Evolutionary conservation across 2,113 vertebrate species (phyloP).

Genomic region (Neogobius melanostomus): DNA sequence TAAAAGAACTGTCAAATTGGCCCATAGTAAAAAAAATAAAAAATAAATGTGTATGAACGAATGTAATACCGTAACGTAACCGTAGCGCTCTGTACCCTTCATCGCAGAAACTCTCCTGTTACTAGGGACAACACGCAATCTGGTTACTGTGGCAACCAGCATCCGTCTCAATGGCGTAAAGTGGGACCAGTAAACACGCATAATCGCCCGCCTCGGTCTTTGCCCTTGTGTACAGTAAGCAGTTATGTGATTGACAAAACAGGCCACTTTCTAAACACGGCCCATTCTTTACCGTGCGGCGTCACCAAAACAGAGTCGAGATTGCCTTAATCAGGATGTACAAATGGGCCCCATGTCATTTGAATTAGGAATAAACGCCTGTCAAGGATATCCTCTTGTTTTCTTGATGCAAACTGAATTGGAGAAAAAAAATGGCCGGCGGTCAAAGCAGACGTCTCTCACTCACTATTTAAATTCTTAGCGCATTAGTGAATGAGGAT

Average conservation of each 20-base stretch:
- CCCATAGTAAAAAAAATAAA: too few species aligned
- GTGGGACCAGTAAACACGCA: slow-evolving; percentile 54
- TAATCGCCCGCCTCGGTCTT: slow-evolving; percentile 15
- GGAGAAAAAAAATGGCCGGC: neutral
- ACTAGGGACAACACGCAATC: slow-evolving; percentile 58
- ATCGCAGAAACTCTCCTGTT: slow-evolving; percentile 44
- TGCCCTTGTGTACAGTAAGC: neutral
- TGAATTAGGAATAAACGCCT: neutral
- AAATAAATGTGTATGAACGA: neutral
- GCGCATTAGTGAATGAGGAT: neutral
- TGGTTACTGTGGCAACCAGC: slow-evolving; percentile 62
- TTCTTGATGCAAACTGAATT: neutral
- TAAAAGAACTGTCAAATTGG: too few species aligned
- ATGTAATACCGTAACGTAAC: neutral
- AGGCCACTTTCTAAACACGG: neutral
- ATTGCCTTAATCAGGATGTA: neutral
- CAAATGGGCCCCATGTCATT: neutral
- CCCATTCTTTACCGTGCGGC: too few species aligned
- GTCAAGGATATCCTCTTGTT: neutral
- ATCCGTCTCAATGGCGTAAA: slow-evolving; percentile 44
- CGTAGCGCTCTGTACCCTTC: slow-evolving; percentile 11
- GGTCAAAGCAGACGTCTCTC: neutral
- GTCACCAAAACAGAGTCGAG: neutral
- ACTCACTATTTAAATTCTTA: slow-evolving; percentile 4
- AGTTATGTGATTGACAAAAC: neutral